Conservation (phyloP, 2,888 invertebrate genomes). For the Lasioglossum vierecki region DNA sequence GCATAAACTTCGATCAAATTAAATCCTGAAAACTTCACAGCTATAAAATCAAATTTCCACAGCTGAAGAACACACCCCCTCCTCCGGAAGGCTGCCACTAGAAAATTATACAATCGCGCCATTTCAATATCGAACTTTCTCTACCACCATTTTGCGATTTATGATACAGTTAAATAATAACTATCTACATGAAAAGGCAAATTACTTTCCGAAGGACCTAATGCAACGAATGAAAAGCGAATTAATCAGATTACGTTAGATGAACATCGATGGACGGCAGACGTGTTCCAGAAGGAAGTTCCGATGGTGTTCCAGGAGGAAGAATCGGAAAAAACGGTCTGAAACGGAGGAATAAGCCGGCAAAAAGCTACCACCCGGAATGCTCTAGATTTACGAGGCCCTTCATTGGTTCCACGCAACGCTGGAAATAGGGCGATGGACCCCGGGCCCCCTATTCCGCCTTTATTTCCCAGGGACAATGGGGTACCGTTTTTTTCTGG, state of each 20-base stretch:
- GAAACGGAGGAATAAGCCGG: constrained; percentile 53
- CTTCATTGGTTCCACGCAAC: constrained; percentile 76
- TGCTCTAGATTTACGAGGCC: constrained; percentile 77
- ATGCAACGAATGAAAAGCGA: background rate
- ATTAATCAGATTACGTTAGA: background rate
- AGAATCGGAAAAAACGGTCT: constrained; percentile 48
- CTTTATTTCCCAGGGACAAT: constrained; percentile 63
- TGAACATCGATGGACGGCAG: background rate
- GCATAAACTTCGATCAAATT: background rate
- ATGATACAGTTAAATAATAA: too few relatives aligned
- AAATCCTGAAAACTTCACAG: background rate
- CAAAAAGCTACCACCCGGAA: constrained; percentile 68
- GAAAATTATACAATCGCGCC: background rate
- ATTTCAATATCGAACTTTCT: background rate
- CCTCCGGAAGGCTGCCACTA: background rate
- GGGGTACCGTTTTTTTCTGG: constrained; percentile 57
- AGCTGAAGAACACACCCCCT: background rate
- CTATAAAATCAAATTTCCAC: background rate
- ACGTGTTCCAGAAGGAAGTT: background rate
- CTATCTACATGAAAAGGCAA: too few relatives aligned
- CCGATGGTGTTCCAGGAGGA: background rate
- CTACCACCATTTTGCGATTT: background rate
- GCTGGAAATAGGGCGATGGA: constrained; percentile 70
- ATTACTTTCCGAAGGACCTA: too few relatives aligned
- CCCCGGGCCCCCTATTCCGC: constrained; percentile 58